Percentiles rank a stretch among this genome's conserved stretches.
Evolutionary conservation across 2,888 invertebrate genomes (phyloP).

Genomic region (Euzophera pinguis): DNA sequence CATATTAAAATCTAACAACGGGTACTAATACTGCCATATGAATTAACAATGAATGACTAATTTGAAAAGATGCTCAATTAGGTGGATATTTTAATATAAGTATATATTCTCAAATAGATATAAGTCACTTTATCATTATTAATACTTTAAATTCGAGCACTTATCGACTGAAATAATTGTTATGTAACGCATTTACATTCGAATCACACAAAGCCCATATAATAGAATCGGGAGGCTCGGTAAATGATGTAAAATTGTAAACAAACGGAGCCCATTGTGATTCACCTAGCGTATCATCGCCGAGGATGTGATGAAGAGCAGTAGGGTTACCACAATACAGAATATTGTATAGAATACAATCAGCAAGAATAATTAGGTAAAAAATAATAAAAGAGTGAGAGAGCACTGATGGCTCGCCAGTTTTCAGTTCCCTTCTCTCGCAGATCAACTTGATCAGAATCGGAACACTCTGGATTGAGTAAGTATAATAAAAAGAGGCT

Average conservation of each 20-base stretch:
- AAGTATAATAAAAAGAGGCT: too few relatives aligned
- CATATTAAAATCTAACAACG: not conserved
- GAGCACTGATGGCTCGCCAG: too few relatives aligned
- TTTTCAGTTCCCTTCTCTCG: too few relatives aligned
- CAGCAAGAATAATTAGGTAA: not conserved
- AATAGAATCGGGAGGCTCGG: not conserved
- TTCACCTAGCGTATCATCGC: slow-evolving; percentile 2
- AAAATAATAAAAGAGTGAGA: too few relatives aligned
- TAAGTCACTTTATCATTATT: too few relatives aligned
- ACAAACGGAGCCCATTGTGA: slow-evolving; percentile 8
- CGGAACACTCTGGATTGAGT: too few relatives aligned
- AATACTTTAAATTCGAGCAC: too few relatives aligned
- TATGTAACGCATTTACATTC: not conserved
- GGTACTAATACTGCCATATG: not conserved
- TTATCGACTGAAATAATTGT: not conserved
- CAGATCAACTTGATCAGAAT: too few relatives aligned
- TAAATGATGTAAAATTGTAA: slow-evolving; percentile 4
- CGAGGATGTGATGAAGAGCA: not conserved
- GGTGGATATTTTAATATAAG: not conserved
- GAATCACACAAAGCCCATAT: not conserved
- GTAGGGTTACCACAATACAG: not conserved
- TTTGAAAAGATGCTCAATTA: not conserved
- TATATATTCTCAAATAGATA: not conserved
- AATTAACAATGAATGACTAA: not conserved
- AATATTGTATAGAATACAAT: not conserved